phyloP scores from a whole-genome alignment of 2,113 vertebrate genomes.

The Sinocyclocheilus maitianheensis region DNA sequence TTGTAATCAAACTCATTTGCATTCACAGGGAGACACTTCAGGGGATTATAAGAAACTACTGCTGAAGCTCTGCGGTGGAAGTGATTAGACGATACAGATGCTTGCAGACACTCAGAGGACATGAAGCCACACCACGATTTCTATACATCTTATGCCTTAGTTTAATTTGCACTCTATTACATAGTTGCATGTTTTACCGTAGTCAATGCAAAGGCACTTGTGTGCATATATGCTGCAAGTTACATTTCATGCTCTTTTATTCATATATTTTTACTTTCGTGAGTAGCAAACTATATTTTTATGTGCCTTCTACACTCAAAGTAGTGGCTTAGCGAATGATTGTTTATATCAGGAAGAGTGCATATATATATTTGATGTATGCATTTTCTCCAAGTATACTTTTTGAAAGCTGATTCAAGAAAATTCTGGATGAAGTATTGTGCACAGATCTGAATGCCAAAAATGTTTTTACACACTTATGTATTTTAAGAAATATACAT shows the following conservation, averaged over 20 bases:
- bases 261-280: constrained; percentile 47
- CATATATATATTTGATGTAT: neutral
- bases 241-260: constrained; percentile 49
- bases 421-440: neutral
- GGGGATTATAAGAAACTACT: constrained; percentile 96
- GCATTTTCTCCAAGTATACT: neutral
- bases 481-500: neutral
- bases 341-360: neutral
- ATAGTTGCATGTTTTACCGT: constrained; percentile 60
- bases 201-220: constrained; percentile 45
- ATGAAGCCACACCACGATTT: constrained; percentile 14
- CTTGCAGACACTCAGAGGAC: neutral
- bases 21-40: constrained; percentile 90
- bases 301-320: constrained; percentile 10
- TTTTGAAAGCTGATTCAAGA: neutral
- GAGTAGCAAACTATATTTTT: constrained; percentile 55
- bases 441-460: constrained; percentile 30
- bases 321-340: neutral
- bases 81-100: constrained; percentile 74
- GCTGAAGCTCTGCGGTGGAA: constrained; percentile 95
- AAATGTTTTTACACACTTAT: neutral
- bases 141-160: constrained; percentile 30
- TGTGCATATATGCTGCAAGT: constrained; percentile 37
- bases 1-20: constrained; percentile 11
- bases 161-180: constrained; percentile 38